Percentiles rank a stretch among this genome's conserved stretches.
These are phyloP conservation scores for Notospermus geniculatus DNA, from an alignment of 1,140 invertebrate species.

Conservation along the genomic window DNA sequence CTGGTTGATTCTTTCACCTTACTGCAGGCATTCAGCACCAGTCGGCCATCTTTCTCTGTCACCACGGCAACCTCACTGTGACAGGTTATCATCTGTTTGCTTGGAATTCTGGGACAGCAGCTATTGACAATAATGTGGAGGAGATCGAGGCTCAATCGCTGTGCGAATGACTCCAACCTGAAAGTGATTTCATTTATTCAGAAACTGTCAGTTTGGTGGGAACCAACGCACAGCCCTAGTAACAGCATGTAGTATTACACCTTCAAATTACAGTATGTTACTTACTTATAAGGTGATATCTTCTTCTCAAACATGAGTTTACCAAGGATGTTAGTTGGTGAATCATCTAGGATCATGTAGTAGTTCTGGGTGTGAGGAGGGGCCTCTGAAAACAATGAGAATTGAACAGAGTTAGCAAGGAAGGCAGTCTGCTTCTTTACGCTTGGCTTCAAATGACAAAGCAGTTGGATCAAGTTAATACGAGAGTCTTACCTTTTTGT, in stretches of 20 bases:
- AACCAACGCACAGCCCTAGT: too few relatives aligned
- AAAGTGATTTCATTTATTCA: conserved; percentile 9
- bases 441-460: not conserved
- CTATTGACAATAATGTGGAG: conserved; percentile 53
- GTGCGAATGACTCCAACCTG: conserved; percentile 47
- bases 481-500: conserved; percentile 28
- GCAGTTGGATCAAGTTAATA: too few relatives aligned
- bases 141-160: conserved; percentile 50
- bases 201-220: too few relatives aligned
- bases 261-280: too few relatives aligned
- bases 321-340: conserved; percentile 44
- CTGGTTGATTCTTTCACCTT: not conserved
- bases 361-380: conserved; percentile 30
- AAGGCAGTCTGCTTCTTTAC: not conserved
- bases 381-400: conserved; percentile 1
- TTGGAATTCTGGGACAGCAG: conserved; percentile 49
- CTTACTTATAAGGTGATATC: conserved; percentile 43
- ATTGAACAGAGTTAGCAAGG: not conserved
- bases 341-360: conserved; percentile 45
- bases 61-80: not conserved
- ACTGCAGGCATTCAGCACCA: conserved; percentile 21
- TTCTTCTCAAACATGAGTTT: conserved; percentile 48
- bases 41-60: conserved; percentile 6
- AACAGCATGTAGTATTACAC: too few relatives aligned
- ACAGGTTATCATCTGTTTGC: conserved; percentile 30